phyloP scores from a whole-genome alignment of 1,140 invertebrate species.

The Heliconius himera region DNA sequence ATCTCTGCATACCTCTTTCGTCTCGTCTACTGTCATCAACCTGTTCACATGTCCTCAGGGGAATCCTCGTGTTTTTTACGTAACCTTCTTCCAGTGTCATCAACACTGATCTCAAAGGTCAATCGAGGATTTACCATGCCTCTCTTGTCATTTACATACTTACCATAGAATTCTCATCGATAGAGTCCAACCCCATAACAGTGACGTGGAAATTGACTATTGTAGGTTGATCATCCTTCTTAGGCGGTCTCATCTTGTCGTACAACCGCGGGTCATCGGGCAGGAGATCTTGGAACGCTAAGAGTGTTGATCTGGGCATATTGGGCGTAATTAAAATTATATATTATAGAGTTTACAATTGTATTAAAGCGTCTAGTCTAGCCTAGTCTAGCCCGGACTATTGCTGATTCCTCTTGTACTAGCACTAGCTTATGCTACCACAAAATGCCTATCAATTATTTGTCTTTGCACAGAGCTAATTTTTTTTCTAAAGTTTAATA shows the following conservation, averaged over 20 bases:
- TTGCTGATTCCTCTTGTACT: background rate
- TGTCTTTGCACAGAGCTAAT: too few species aligned
- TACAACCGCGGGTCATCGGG: constrained; percentile 93
- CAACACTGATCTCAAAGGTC: too few species aligned
- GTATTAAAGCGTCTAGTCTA: background rate
- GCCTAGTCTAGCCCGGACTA: constrained; percentile 1
- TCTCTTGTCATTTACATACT: constrained; percentile 3
- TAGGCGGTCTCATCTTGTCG: constrained; percentile 95
- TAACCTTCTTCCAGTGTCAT: background rate
- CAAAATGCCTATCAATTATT: constrained; percentile 1
- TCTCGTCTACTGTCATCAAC: too few species aligned
- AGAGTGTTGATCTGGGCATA: constrained; percentile 83
- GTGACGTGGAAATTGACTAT: constrained; percentile 95
- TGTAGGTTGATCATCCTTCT: constrained; percentile 92
- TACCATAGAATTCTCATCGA: constrained; percentile 96
- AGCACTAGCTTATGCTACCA: background rate
- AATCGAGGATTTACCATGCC: too few species aligned
- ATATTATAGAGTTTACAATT: constrained; percentile 1
- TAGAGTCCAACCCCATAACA: constrained; percentile 95
- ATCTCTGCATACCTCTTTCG: too few species aligned
- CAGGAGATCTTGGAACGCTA: constrained; percentile 91
- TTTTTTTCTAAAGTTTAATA: background rate
- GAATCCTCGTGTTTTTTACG: too few species aligned
- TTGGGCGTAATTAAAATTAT: constrained; percentile 16
- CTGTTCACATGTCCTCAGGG: too few species aligned